Evolutionary conservation across 1,140 invertebrate genomes (phyloP).

Genomic region (Phymorhynchus buccinoides): DNA sequence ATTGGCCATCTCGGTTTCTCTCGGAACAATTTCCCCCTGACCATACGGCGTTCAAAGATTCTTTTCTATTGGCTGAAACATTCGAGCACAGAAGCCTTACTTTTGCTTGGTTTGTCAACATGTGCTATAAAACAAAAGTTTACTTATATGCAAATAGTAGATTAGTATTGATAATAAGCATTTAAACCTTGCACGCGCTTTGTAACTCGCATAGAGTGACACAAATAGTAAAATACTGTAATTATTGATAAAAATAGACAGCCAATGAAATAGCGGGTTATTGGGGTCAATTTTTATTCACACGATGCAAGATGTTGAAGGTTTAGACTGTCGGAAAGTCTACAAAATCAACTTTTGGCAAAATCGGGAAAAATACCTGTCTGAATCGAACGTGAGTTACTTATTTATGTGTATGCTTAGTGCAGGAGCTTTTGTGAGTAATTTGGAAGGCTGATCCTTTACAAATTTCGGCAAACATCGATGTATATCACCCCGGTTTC

Average conservation of each 20-base stretch:
- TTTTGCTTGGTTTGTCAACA: background rate
- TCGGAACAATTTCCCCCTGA: slow-evolving; percentile 24
- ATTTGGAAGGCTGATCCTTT: slow-evolving; percentile 1
- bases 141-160: background rate
- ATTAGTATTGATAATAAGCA: background rate
- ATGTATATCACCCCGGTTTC: slow-evolving; percentile 53
- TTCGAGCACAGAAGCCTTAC: background rate
- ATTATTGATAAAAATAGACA: slow-evolving; percentile 33
- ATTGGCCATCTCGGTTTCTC: slow-evolving; percentile 39
- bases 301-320: slow-evolving; percentile 68
- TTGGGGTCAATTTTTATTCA: slow-evolving; percentile 45
- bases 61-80: slow-evolving; percentile 20
- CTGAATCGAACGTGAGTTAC: slow-evolving; percentile 24
- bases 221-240: background rate
- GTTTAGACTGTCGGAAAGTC: slow-evolving; percentile 63
- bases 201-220: background rate
- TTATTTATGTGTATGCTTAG: slow-evolving; percentile 21
- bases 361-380: slow-evolving; percentile 40
- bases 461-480: slow-evolving; percentile 43
- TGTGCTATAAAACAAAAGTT: background rate
- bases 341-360: slow-evolving; percentile 62
- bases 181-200: background rate
- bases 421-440: background rate
- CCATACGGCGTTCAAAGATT: background rate
- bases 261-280: slow-evolving; percentile 41